These are phyloP conservation scores for Atherinosoma microstoma DNA, from an alignment of 2,797 vertebrate genomes.

Conservation along the genomic window DNA sequence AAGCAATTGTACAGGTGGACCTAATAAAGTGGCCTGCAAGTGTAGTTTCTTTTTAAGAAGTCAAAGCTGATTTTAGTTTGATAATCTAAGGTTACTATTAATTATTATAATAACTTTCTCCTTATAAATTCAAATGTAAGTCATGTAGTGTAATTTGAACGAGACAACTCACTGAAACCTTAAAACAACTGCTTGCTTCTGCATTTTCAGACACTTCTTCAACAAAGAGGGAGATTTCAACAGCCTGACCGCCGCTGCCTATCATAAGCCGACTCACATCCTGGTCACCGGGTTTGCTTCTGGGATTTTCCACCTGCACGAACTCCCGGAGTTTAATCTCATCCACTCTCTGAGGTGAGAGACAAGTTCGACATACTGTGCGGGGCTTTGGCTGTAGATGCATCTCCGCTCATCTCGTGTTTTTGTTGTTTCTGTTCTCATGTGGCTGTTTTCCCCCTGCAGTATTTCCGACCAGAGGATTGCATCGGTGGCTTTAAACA, in stretches of 20 bases:
- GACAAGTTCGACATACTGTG: neutral
- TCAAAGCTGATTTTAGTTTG: too few relatives aligned
- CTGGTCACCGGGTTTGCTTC: slow-evolving; percentile 95
- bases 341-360: slow-evolving; percentile 94
- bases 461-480: slow-evolving; percentile 96
- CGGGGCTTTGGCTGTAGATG: neutral
- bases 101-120: too few relatives aligned
- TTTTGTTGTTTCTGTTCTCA: neutral
- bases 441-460: neutral
- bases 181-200: neutral
- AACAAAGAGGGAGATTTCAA: slow-evolving; percentile 96
- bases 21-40: too few relatives aligned
- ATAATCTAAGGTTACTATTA: too few relatives aligned
- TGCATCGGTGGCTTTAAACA: slow-evolving; percentile 88
- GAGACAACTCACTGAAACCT: neutral
- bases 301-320: slow-evolving; percentile 96
- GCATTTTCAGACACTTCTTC: slow-evolving; percentile 88
- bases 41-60: too few relatives aligned
- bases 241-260: slow-evolving; percentile 88
- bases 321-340: slow-evolving; percentile 94
- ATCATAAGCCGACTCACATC: slow-evolving; percentile 90
- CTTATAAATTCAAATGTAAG: too few relatives aligned
- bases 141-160: too few relatives aligned
- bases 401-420: neutral
- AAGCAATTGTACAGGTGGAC: too few relatives aligned